A percentile compares a stretch with the other conserved stretches of the same genome.
phyloP scores from a whole-genome alignment of 2,113 vertebrate species.

The Brachirus orientalis region DNA sequence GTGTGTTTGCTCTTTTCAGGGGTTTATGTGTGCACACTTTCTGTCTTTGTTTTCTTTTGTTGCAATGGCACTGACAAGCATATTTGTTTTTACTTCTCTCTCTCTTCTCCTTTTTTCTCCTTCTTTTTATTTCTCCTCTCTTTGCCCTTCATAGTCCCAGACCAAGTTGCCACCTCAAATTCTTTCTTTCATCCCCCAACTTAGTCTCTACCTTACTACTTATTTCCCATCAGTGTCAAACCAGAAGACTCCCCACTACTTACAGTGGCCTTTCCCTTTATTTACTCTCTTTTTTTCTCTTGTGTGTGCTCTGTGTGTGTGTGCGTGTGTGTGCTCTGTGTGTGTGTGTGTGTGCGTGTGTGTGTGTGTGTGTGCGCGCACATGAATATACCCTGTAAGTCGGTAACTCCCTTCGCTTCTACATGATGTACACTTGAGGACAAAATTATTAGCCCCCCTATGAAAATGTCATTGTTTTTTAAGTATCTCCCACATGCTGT shows the following conservation, averaged over 20 bases:
- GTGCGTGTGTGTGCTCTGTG: too few relatives aligned
- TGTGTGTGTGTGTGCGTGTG: constrained; percentile 7
- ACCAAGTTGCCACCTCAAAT: constrained; percentile 23
- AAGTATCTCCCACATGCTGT: too few relatives aligned
- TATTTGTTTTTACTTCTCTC: constrained; percentile 25
- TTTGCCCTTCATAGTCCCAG: constrained; percentile 41
- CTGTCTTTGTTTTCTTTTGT: constrained; percentile 18
- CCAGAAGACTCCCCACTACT: constrained; percentile 18
- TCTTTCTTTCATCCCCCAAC: constrained; percentile 24
- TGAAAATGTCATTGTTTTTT: too few relatives aligned
- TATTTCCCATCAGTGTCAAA: too few relatives aligned
- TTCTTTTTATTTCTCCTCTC: constrained; percentile 36
- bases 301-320: constrained; percentile 30
- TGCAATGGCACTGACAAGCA: constrained; percentile 26
- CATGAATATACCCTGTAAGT: constrained; percentile 35
- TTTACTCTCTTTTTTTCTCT: constrained; percentile 1
- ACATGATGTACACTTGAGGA: neutral
- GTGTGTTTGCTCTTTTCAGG: too few relatives aligned
- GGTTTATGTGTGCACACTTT: constrained; percentile 11
- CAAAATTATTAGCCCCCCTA: too few relatives aligned
- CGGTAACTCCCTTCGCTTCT: constrained; percentile 19
- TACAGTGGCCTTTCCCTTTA: neutral
- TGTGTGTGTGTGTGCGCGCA: neutral
- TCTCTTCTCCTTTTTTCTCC: neutral
- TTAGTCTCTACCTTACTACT: too few relatives aligned